Evolutionary conservation across 2,113 vertebrate genomes (phyloP).

Genomic region (Hirundichthys speculiger): DNA sequence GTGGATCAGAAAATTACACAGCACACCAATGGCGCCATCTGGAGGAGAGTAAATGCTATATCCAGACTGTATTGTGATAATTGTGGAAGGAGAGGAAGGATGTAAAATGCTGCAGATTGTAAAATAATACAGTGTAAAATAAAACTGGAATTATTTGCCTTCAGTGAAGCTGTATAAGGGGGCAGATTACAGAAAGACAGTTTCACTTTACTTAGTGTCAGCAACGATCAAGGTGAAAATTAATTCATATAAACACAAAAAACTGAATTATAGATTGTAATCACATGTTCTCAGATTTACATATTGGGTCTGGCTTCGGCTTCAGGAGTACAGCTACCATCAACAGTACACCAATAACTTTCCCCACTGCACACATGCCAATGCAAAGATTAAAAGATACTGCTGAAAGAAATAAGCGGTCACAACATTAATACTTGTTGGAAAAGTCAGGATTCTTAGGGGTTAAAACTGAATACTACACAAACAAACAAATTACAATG

Average conservation of each 20-base stretch:
- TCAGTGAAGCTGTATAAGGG: too few relatives aligned
- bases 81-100: too few relatives aligned
- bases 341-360: slow-evolving; percentile 81
- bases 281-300: slow-evolving; percentile 28
- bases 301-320: slow-evolving; percentile 42
- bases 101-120: too few relatives aligned
- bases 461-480: background rate
- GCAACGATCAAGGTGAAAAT: too few relatives aligned
- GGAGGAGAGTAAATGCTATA: background rate
- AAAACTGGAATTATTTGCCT: too few relatives aligned
- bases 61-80: too few relatives aligned
- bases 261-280: background rate
- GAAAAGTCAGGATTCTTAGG: background rate
- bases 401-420: slow-evolving; percentile 17
- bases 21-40: slow-evolving; percentile 33
- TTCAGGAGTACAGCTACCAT: slow-evolving; percentile 61
- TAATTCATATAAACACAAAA: too few relatives aligned
- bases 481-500: background rate
- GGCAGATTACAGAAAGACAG: too few relatives aligned
- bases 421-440: slow-evolving; percentile 13
- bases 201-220: too few relatives aligned
- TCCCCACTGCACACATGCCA: slow-evolving; percentile 73
- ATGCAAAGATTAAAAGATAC: slow-evolving; percentile 16
- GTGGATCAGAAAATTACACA: slow-evolving; percentile 11
- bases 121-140: too few relatives aligned